Evolutionary conservation across 2,113 vertebrate species (phyloP).

Genomic region (Mormyrus lacerda): DNA sequence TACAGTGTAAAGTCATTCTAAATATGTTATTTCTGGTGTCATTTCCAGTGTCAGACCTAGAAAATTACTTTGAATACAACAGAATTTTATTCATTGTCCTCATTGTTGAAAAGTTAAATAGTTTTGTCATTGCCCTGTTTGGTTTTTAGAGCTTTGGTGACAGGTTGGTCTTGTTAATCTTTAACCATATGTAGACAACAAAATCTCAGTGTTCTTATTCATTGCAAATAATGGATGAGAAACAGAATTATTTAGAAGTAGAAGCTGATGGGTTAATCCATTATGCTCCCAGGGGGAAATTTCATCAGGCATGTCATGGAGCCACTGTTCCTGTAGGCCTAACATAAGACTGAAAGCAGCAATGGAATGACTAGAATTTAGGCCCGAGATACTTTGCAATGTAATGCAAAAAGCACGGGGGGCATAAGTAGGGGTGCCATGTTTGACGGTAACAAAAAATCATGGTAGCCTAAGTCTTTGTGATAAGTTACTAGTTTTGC

Average conservation of each 20-base stretch:
- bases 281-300: background rate
- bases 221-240: conserved; percentile 4
- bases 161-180: conserved; percentile 1
- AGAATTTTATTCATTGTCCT: background rate
- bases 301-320: background rate
- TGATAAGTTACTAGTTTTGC: background rate
- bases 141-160: background rate
- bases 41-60: background rate
- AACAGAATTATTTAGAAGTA: background rate
- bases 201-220: conserved; percentile 1
- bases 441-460: background rate
- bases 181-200: conserved; percentile 1
- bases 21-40: background rate
- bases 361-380: background rate
- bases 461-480: background rate
- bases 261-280: conserved; percentile 5
- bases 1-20: background rate
- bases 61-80: background rate
- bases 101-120: background rate
- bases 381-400: background rate
- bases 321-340: background rate
- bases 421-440: background rate
- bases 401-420: background rate
- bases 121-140: background rate
- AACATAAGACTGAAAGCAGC: background rate